Base-by-base conservation (phyloP, 2,797 vertebrate species). In the Sebastes ruberrimus region DNA sequence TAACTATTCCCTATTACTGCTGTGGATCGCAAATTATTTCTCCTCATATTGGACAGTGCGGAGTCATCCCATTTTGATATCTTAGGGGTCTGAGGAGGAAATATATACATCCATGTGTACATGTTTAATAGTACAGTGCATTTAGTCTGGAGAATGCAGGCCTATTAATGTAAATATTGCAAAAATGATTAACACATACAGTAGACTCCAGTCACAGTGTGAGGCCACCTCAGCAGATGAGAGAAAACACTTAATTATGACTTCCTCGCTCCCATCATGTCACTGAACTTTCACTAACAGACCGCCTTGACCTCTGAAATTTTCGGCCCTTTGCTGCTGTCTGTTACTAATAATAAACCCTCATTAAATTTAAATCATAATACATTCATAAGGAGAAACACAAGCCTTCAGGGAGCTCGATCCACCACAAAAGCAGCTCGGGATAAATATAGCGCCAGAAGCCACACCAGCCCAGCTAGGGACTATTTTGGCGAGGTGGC, bases 401-500 rank as follows among this genome's bases (percentile, higher is more conserved):
- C 81, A 86, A 91, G 71, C 78, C 92, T 76, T 83, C 13, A 22
- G 77, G 49, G 72, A 79, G 80, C 88, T 88, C 38, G 33, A 69
- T 67, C 77, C 78, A 68, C 87, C 88, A 90, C 90, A 93, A 93
- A 93, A 93, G 92, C 89, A 84, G 56, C 86, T 65, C 5, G 42
- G 65, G 84, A 82, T 93, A 95, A 93, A 95, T 94, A 93, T 95
- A 96, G 94, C 56, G 1, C 65, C 71, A 70, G 78, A 83, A 88
- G 84, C 80, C 33, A 86, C 88, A 84, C 86, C 67, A 75, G 84
- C 82, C 82, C 79, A 76, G 42, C 42, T 46, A 46, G 70, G 87
- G 93, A 95, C 95, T 96, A 95, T 96, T 96, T 95, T 94, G 95
- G 95, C 71, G 76, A 89, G 82, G 83, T 90, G 87, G 89, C 72